Evolutionary conservation across 2,113 vertebrate genomes (phyloP), one percentile per base, ranked within the genome.

Genomic region (Circaetus gallicus): DNA sequence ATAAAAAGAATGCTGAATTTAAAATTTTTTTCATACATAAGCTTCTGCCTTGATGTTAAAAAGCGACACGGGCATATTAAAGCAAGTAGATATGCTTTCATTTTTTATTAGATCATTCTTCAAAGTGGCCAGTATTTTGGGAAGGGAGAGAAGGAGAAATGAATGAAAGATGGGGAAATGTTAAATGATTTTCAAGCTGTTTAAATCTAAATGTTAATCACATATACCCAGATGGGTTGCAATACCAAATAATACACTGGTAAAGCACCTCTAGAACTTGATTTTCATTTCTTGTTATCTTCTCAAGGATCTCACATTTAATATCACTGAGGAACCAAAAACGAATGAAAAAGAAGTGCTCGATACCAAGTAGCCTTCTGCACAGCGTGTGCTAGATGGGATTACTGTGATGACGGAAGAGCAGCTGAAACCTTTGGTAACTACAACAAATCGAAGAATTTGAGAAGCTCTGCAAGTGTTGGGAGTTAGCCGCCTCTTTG

Each of bases 1-100:
- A 92, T 85, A 89, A 88, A 97, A 85, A 91, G 26, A 97, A 96
- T 62, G 88, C 28, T 82, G 74, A 84, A 84, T 26, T 92, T 50
- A 58, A 89, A 67, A 63, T 78, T 65, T 81, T 70, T 72, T 88
- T 81, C 29, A 14, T 45, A 76, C 34, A 61, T 36, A 78, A 74
- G n/a, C 59, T 91, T 96, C 67, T 92, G 72, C 69, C 94, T 93
- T 47, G 26, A 82, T 89, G 34, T 77, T 91, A 81, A 89, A 53
- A 80, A 91, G 78, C 59, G 13, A 78, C n/a, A 67, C 0, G 7
- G 43, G 59, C n/a, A 89, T 93, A 95, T 83, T 85, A 88, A 92
- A 93, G 28, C 28, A 76, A 25, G 62, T 66, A 89, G 93, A 95
- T 90, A 94, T 20, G 25, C n/a, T 72, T 79, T 81, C 26, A 40